phyloP scores from a whole-genome alignment of 2,888 invertebrate genomes.

The Ophion ventricosus region DNA sequence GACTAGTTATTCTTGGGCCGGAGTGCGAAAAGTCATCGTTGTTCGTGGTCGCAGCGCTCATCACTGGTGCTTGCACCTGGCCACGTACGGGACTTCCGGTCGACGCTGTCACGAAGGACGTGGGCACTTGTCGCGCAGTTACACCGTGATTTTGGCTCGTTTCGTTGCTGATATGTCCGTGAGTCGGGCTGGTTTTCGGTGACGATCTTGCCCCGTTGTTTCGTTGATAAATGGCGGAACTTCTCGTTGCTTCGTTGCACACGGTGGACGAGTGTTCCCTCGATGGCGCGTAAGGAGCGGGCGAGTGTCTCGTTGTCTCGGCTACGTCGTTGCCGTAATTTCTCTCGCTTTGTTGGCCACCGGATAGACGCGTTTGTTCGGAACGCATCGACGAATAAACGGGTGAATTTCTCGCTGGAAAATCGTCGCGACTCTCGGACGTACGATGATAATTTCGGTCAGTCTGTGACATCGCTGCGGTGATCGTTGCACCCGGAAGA shows the following conservation, averaged over 20 bases:
- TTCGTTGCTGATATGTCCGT: constrained; percentile 69
- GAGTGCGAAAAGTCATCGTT: constrained; percentile 73
- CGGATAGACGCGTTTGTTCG: constrained; percentile 70
- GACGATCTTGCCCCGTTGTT: constrained; percentile 84
- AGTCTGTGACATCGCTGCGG: constrained; percentile 62
- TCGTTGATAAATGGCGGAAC: constrained; percentile 76
- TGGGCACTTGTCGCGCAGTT: constrained; percentile 70
- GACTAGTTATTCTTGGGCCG: constrained; percentile 80
- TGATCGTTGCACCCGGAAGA: constrained; percentile 63
- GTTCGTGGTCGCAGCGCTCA: constrained; percentile 75
- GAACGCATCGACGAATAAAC: constrained; percentile 77
- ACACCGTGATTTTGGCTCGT: constrained; percentile 69
- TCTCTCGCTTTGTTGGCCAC: constrained; percentile 71
- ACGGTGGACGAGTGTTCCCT: constrained; percentile 60
- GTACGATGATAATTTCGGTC: constrained; percentile 59
- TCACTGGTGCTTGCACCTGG: constrained; percentile 81
- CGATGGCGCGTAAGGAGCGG: constrained; percentile 64
- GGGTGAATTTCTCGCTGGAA: constrained; percentile 74
- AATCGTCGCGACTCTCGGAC: constrained; percentile 70
- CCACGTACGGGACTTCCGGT: constrained; percentile 77
- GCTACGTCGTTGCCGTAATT: constrained; percentile 68
- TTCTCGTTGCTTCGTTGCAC: constrained; percentile 62
- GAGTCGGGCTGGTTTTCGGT: constrained; percentile 82
- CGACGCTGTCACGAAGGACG: constrained; percentile 63
- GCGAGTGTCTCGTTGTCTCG: constrained; percentile 73